Base-by-base conservation (phyloP, 2,113 vertebrate genomes). In the Genyomyrus donnyi region DNA sequence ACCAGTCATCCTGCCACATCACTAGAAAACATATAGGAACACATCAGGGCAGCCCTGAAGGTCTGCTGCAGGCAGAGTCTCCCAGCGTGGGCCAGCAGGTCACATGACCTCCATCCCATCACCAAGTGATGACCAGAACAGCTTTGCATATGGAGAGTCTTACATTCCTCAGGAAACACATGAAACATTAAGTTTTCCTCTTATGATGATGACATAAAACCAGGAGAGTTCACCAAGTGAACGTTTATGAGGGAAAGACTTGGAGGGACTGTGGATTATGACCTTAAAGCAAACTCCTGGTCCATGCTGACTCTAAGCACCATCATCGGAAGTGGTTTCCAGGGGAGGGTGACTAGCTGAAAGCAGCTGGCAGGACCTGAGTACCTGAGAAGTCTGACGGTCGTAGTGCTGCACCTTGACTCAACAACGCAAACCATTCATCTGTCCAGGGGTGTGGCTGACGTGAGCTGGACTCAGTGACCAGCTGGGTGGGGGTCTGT, bases 341-440 rank as follows among this genome's bases (percentile, higher is more conserved):
- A 66, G n/a, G 62, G 62, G 62, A 11, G n/a, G 62, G n/a, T 1
- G n/a, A 66, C 62, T 27, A 31, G n/a, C 62, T 66, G 62, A 77
- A 77, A 39, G 31, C 70, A 77, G 70, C 70, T 17, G 15, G n/a
- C 9, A 21, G 19, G 39, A 83, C 39, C 58, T 6, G 45, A n/a
- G 62, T 89, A 89, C 88, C 62, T 89, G 88, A 66, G 45, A 77
- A 77, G 2, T 85, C 56, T 21, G 27, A 77, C 17, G 66, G n/a
- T 24, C 39, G 62, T 11, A 66, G 62, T 11, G n/a, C 62, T 11
- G 39, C 42, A 53, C 35, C 24, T 11, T 24, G 19, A 10, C 70
- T 58, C 89, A 90, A 31, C 85, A 90, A 13, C n/a, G 45, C 45
- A 90, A 88, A 87, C 89, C 89, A 90, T 15, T 90, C 89, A 84